Evolutionary conservation across 1,140 invertebrate genomes (phyloP).

Genomic region (Monochamus saltuarius): DNA sequence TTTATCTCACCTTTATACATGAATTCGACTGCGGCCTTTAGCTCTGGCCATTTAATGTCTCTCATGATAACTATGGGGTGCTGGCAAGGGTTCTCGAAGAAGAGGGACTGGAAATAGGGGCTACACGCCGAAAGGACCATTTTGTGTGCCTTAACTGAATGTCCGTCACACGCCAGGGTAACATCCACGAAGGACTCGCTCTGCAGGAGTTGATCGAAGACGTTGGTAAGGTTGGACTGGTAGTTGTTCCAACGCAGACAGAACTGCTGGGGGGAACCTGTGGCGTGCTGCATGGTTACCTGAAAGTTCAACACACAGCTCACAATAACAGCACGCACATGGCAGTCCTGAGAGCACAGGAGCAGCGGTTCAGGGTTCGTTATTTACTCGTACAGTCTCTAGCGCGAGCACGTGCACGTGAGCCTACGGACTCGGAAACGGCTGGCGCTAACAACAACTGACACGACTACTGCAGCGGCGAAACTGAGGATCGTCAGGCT

Average conservation of each 20-base stretch:
- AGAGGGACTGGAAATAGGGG: conserved; percentile 87
- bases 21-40: conserved; percentile 87
- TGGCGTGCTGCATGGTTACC: conserved; percentile 46
- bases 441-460: conserved; percentile 18
- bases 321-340: conserved; percentile 32
- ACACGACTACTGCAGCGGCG: conserved; percentile 20
- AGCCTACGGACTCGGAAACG: conserved; percentile 9
- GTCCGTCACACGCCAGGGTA: conserved; percentile 86
- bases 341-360: conserved; percentile 20
- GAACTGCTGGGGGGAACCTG: conserved; percentile 56
- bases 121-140: conserved; percentile 91
- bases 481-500: conserved; percentile 22
- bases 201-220: conserved; percentile 88
- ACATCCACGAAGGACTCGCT: conserved; percentile 91
- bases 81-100: conserved; percentile 89
- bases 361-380: neutral
- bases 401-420: conserved; percentile 12
- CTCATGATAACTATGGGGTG: conserved; percentile 90
- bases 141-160: conserved; percentile 88
- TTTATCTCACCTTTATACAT: conserved; percentile 95
- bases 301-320: conserved; percentile 30
- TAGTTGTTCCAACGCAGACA: conserved; percentile 95
- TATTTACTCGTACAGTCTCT: neutral
- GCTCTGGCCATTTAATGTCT: conserved; percentile 82
- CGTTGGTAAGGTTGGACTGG: conserved; percentile 85